Percentiles rank a stretch among this genome's conserved stretches.
Conservation (phyloP, 2,113 vertebrate species). For the Vulpes ferrilata region DNA sequence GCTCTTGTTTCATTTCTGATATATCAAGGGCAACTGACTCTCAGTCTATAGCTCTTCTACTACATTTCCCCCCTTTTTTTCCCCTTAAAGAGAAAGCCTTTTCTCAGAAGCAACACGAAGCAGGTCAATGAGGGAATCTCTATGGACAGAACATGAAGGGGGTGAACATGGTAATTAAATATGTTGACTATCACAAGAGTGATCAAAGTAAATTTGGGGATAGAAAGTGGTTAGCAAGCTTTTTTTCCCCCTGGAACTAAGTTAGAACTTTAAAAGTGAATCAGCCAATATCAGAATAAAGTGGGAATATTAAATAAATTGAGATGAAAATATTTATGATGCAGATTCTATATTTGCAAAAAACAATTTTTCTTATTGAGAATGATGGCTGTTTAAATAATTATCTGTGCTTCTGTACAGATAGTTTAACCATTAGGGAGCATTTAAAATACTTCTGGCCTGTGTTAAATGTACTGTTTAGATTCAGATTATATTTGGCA, state of each 20-base stretch:
- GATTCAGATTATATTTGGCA: not conserved
- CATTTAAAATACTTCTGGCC: not conserved
- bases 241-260: not conserved
- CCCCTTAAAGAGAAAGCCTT: not conserved
- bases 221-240: not conserved
- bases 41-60: not conserved
- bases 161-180: not conserved
- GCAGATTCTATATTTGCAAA: not conserved
- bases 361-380: slow-evolving; percentile 40
- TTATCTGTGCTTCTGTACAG: not conserved
- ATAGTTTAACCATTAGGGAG: not conserved
- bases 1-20: not conserved
- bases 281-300: not conserved
- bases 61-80: not conserved
- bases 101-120: not conserved
- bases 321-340: slow-evolving; percentile 50
- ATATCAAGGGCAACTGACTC: not conserved
- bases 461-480: not conserved
- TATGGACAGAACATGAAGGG: not conserved
- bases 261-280: not conserved
- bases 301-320: not conserved
- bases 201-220: not conserved
- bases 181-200: not conserved
- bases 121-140: not conserved
- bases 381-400: not conserved